A percentile compares a stretch with the other conserved stretches of the same genome.
These are phyloP conservation scores for Setipinna tenuifilis DNA, from an alignment of 2,797 vertebrate species.

Conservation along the genomic window DNA sequence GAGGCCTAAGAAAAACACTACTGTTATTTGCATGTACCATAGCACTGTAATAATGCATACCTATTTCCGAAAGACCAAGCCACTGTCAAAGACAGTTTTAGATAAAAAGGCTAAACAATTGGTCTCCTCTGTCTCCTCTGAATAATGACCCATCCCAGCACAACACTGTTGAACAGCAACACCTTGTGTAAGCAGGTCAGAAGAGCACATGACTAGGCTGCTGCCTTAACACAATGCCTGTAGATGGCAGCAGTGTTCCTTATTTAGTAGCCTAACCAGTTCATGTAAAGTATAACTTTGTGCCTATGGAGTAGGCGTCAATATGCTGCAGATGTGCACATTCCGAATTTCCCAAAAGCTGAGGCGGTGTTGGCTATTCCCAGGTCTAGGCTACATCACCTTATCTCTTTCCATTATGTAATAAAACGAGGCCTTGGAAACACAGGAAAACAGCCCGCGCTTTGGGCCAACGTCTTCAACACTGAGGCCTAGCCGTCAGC, in stretches of 20 bases:
- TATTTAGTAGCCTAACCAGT: neutral
- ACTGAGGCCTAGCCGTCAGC: too few species aligned
- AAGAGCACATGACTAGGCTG: neutral
- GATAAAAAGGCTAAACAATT: neutral
- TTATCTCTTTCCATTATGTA: neutral
- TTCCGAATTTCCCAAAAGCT: neutral
- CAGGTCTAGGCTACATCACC: neutral
- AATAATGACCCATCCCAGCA: neutral
- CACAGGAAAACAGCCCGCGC: neutral
- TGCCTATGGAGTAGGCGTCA: neutral
- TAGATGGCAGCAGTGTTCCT: conserved; percentile 53
- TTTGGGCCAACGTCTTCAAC: neutral
- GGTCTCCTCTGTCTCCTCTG: neutral
- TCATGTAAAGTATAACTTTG: neutral
- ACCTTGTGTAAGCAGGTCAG: neutral
- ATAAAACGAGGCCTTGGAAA: neutral
- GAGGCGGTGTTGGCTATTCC: neutral
- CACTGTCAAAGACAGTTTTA: neutral
- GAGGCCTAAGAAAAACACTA: too few species aligned
- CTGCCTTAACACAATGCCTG: conserved; percentile 17
- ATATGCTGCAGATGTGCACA: neutral
- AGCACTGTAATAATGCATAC: too few species aligned
- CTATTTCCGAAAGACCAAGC: too few species aligned
- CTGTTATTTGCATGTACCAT: too few species aligned
- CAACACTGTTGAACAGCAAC: neutral